Conservation (phyloP, 2,888 invertebrate genomes). For the Mythimna ferrago region DNA sequence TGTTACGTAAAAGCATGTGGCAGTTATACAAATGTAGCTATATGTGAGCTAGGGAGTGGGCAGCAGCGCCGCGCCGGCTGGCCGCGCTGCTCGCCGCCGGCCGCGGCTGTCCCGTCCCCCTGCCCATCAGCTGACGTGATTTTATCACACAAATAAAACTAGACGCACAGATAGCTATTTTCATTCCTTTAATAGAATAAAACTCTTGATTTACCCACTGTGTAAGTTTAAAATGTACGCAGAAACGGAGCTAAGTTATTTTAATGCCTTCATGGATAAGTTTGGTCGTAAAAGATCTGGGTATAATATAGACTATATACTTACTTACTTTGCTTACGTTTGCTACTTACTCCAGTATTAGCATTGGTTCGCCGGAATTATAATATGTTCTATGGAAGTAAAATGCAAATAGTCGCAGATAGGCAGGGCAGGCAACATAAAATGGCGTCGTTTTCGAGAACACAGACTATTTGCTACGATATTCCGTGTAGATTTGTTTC, state of each 20-base stretch:
- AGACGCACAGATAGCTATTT: conserved; percentile 37
- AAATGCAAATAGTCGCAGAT: background rate
- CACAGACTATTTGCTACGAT: conserved; percentile 1
- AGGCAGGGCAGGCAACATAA: background rate
- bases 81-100: conserved; percentile 61
- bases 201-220: conserved; percentile 32
- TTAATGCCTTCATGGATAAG: conserved; percentile 20
- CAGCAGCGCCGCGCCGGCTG: conserved; percentile 70
- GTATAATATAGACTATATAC: conserved; percentile 1
- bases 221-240: conserved; percentile 40
- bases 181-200: conserved; percentile 28
- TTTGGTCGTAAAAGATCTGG: conserved; percentile 24
- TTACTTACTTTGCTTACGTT: background rate
- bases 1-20: conserved; percentile 37
- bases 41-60: conserved; percentile 39
- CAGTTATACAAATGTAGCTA: conserved; percentile 39
- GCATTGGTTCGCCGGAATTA: background rate
- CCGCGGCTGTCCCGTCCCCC: conserved; percentile 56
- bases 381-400: background rate
- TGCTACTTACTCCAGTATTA: background rate
- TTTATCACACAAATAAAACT: conserved; percentile 63
- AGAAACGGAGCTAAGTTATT: conserved; percentile 39
- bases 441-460: background rate
- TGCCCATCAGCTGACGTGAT: conserved; percentile 54
- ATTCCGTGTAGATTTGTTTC: conserved; percentile 21